Percentiles rank a stretch among this genome's conserved stretches.
These are phyloP conservation scores for Euura lappo DNA, from an alignment of 1,140 invertebrate genomes.

Conservation along the genomic window DNA sequence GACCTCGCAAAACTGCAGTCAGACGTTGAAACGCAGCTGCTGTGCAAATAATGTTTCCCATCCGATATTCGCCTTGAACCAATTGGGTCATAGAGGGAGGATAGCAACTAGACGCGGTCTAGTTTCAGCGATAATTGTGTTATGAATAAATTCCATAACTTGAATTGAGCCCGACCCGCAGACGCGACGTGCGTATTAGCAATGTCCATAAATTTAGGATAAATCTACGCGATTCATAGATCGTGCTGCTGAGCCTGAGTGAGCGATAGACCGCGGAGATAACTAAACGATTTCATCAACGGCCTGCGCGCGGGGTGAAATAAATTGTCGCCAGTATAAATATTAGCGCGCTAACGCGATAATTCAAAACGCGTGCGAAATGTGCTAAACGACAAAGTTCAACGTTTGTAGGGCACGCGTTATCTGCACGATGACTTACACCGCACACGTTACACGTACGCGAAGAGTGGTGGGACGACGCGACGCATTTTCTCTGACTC, in stretches of 20 bases:
- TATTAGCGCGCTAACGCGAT: too few species aligned
- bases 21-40: too few species aligned
- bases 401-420: constrained; percentile 22
- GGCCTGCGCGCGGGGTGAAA: too few species aligned
- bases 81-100: background rate
- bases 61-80: background rate
- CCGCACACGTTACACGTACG: background rate
- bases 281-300: background rate
- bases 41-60: too few species aligned
- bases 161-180: background rate
- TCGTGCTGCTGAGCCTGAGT: background rate
- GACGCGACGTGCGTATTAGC: background rate
- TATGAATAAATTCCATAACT: constrained; percentile 3
- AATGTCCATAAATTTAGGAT: constrained; percentile 2
- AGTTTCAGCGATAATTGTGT: background rate
- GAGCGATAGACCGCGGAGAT: background rate
- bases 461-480: background rate
- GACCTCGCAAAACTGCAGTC: too few species aligned
- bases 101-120: background rate
- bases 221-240: background rate
- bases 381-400: constrained; percentile 20
- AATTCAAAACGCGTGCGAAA: too few species aligned
- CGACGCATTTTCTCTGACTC: too few species aligned
- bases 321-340: too few species aligned
- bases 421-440: constrained; percentile 11